Conservation (phyloP, 1,140 invertebrate species). For the Manduca sexta region DNA sequence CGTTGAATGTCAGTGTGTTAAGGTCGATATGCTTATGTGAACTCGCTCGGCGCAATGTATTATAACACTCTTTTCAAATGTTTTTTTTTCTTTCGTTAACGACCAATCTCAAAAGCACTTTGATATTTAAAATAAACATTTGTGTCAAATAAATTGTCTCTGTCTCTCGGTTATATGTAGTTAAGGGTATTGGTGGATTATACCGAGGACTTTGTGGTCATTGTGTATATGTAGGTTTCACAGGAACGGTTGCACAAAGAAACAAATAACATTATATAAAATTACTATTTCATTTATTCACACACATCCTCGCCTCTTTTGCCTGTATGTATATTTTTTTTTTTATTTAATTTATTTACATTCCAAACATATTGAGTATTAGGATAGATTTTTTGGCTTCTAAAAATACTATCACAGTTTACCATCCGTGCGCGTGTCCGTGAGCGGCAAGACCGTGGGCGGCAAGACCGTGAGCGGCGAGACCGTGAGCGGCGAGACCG, state of each 20-base stretch:
- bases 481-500: conserved; percentile 14
- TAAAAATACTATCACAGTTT: conserved; percentile 63
- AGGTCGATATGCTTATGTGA: conserved; percentile 6
- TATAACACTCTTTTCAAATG: too few species aligned
- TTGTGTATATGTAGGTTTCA: neutral
- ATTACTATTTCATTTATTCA: conserved; percentile 68
- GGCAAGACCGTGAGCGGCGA: conserved; percentile 20
- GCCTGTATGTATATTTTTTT: conserved; percentile 52
- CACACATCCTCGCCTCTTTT: conserved; percentile 67
- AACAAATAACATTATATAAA: conserved; percentile 22
- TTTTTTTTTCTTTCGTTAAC: too few species aligned
- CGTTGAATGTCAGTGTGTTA: conserved; percentile 11
- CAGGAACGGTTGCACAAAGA: conserved; percentile 6
- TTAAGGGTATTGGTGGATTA: too few species aligned
- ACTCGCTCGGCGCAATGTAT: too few species aligned
- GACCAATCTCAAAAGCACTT: too few species aligned
- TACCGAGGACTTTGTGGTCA: neutral
- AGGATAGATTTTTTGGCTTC: conserved; percentile 47
- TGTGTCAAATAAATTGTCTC: too few species aligned
- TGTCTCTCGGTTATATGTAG: too few species aligned
- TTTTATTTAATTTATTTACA: conserved; percentile 63
- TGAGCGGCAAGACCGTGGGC: conserved; percentile 23
- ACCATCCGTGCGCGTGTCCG: conserved; percentile 54
- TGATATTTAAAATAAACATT: too few species aligned
- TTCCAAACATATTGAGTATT: conserved; percentile 62